A percentile compares a stretch with the other conserved stretches of the same genome.
Conservation (phyloP, 2,113 vertebrate genomes). For the Carassius gibelio region DNA sequence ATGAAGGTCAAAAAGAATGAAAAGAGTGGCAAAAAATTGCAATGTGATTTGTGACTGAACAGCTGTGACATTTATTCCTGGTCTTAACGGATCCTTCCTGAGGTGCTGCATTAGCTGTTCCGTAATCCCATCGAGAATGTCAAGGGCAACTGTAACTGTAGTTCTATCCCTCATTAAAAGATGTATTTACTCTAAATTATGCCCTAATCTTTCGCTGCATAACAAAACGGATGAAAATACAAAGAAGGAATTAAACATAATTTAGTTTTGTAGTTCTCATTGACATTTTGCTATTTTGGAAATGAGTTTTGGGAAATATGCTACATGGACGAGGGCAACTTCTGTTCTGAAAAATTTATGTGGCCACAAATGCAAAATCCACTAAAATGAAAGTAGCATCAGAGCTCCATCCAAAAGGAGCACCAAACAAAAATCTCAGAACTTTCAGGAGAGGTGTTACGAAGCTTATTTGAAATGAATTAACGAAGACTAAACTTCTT, state of each 20-base stretch:
- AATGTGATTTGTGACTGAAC: constrained; percentile 69
- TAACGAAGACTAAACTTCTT: not conserved
- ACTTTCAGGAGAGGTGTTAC: not conserved
- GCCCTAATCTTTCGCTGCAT: constrained; percentile 68
- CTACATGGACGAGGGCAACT: not conserved
- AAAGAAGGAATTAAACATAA: constrained; percentile 63
- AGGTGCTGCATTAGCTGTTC: constrained; percentile 62
- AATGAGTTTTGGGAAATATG: not conserved
- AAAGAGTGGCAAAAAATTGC: constrained; percentile 41
- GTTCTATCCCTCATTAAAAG: constrained; percentile 71
- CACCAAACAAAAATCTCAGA: not conserved
- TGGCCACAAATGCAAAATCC: constrained; percentile 4
- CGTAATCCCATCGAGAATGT: constrained; percentile 72
- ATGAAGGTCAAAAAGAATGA: constrained; percentile 69
- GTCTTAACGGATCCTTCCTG: constrained; percentile 70
- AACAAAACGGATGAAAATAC: constrained; percentile 58
- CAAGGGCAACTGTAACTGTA: constrained; percentile 70
- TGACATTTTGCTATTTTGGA: not conserved
- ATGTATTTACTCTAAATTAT: constrained; percentile 69
- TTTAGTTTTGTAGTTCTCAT: constrained; percentile 46
- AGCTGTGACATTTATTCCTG: constrained; percentile 73
- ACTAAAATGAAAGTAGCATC: not conserved
- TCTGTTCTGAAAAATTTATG: not conserved
- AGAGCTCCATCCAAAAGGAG: not conserved
- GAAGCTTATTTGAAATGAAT: constrained; percentile 6